phyloP scores from a whole-genome alignment of 1,140 invertebrate species.

The Euwallacea similis region DNA sequence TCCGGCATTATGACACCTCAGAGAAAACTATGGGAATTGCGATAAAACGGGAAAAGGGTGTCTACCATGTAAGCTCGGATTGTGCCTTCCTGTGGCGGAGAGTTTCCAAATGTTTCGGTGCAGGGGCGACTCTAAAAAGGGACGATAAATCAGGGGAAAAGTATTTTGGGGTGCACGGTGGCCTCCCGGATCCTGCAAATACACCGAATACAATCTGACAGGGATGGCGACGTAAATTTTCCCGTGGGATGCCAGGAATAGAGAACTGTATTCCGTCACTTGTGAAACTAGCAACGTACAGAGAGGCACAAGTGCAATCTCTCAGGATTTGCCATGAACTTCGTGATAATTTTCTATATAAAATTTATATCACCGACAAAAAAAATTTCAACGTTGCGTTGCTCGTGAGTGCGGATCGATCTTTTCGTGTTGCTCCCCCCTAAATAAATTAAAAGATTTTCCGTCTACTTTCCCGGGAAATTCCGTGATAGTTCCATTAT shows the following conservation, averaged over 20 bases:
- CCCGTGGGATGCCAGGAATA: slow-evolving; percentile 20
- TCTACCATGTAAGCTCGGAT: background rate
- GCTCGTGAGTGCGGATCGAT: background rate
- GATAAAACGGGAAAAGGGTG: slow-evolving; percentile 21
- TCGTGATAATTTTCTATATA: too few relatives aligned
- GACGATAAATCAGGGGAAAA: background rate
- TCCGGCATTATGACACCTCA: slow-evolving; percentile 32
- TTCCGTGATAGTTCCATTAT: background rate
- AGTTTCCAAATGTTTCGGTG: background rate
- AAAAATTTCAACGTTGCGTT: background rate
- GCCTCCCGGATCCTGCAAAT: slow-evolving; percentile 17
- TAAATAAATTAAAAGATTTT: slow-evolving; percentile 2
- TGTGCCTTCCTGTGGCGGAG: too few relatives aligned
- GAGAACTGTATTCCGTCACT: slow-evolving; percentile 29
- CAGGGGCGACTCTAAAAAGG: background rate
- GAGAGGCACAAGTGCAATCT: background rate
- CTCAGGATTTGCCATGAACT: background rate
- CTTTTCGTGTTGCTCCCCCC: background rate
- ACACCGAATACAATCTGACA: slow-evolving; percentile 31
- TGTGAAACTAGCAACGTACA: slow-evolving; percentile 17
- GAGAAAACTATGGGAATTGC: slow-evolving; percentile 32
- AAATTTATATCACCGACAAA: too few relatives aligned
- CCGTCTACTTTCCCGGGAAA: background rate
- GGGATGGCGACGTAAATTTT: slow-evolving; percentile 34
- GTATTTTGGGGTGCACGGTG: slow-evolving; percentile 5